Evolutionary conservation across 2,888 invertebrate genomes (phyloP), one percentile per base, ranked within the genome.

Genomic region (Andrena minutula): DNA sequence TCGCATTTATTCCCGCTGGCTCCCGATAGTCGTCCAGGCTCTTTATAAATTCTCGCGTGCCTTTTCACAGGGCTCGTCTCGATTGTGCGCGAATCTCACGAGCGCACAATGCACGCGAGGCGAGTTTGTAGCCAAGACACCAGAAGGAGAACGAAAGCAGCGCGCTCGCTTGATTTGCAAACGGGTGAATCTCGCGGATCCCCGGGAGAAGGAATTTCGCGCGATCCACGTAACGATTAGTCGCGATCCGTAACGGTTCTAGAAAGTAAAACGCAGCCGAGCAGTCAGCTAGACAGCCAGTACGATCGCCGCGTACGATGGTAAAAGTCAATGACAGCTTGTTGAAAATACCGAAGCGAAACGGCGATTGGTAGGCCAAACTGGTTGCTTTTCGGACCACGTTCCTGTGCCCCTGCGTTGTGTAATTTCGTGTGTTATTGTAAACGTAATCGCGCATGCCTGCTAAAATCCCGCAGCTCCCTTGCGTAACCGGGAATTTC

Each of bases 261-360:
- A 85, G 85, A 84, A 84, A 84, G 84, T 84, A 83, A 81, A 80
- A 73, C 76, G 65, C 58, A n/a, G 41, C n/a, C 76, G 7, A 12
- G 12, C 23, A 35, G 51, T 26, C 51, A 56, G 41, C 23, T 4
- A 56, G 23, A 10, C 26, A 35, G 35, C 23, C 41, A 32, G 49
- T 35, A 16, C 49, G 35, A 58, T n/a, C n/a, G 23, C 8, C 28
- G 23, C 10, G 10, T 5, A 49, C 49, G 26, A 49, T 20, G 53
- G 63, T 64, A 76, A 76, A 71, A 76, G 76, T 76, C 76, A 71
- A 70, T 71, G 76, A 70, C 70, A 71, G 71, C 8, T 56, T 8
- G 30, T n/a, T 47, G 69, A 63, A 32, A 71, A 56, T 53, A 8
- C 61, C 28, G 58, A 58, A 56, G 41, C 66, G 51, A 68, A 32